Base-by-base conservation (phyloP, 2,113 vertebrate species). In the Vombatus ursinus region DNA sequence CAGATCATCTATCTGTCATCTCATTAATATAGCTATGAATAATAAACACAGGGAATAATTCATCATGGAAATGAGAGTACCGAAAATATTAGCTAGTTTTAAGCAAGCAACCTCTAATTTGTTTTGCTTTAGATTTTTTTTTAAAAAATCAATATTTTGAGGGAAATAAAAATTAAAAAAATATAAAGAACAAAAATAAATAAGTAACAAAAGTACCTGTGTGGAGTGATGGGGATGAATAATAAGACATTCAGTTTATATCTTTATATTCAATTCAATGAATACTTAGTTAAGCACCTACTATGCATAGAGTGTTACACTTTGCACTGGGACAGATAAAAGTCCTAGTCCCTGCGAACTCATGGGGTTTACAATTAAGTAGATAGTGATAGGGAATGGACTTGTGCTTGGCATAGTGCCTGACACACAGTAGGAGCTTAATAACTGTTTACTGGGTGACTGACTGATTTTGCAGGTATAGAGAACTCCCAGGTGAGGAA, bases 1-100 rank as follows among this genome's bases (percentile, higher is more conserved):
- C 10, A 94, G 91, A 50, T 5, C 61, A 91, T 31, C 92, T 68
- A 92, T 37, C 92, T 68, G 22, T 28, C 54, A 94, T 12, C 51
- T 96, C 48, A 94, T 54, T 98, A 97, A 68, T 61, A 84, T 61
- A 19, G 57, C 50, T 26, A 50, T 68, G 53, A 90, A 90, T 50
- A 94, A 96, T 0, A 47, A 51, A 93, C 26, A 90, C 22, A 93
- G 68, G 93, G 95, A 96, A 93, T 12, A 93, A 2, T 95, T 49
- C 77, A 96, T 49, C 19, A 47, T 28, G 25, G 93, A 93, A 3
- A 8, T 54, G 26, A 51, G 16, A 91, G 53, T 90, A 95, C 1
- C 50, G 4, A 95, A 95, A 92, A 90, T 92, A 50, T 48, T 95
- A 94, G 31, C 54, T 94, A 68, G 57, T 95, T 89, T 95, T 52